phyloP scores from a whole-genome alignment of 2,888 invertebrate species.

The Ditylenchus weischeri region DNA sequence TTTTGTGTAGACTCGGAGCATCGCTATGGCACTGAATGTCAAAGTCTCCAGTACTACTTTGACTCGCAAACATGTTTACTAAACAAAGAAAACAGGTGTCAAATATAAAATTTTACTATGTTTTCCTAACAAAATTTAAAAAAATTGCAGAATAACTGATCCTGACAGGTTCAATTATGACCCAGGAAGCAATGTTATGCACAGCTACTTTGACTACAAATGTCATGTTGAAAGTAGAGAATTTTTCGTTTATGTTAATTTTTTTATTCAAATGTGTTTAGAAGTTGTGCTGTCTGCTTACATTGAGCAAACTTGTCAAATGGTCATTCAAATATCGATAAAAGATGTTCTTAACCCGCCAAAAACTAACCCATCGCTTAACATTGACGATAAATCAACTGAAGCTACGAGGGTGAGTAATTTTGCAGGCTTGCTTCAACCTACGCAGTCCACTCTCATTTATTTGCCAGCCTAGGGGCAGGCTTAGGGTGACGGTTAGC shows the following conservation, averaged over 20 bases:
- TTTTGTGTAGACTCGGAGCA: constrained; percentile 40
- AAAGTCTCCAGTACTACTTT: constrained; percentile 54
- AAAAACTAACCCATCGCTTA: constrained; percentile 16
- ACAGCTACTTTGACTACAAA: constrained; percentile 54
- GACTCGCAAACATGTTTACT: constrained; percentile 55
- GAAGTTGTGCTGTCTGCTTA: constrained; percentile 33
- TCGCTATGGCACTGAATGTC: constrained; percentile 52
- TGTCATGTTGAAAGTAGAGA: constrained; percentile 48
- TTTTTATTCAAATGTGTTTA: constrained; percentile 1
- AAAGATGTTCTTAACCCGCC: constrained; percentile 14
- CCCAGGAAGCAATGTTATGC: constrained; percentile 27
- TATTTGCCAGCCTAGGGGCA: too few species aligned
- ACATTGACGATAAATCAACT: constrained; percentile 20
- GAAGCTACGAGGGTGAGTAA: not conserved
- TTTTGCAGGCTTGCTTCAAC: too few species aligned
- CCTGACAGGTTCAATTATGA: constrained; percentile 54
- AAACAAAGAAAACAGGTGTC: constrained; percentile 54
- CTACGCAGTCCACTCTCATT: too few species aligned
- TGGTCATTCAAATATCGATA: constrained; percentile 22
- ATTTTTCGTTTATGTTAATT: not conserved
- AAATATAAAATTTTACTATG: not conserved
- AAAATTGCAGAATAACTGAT: constrained; percentile 43
- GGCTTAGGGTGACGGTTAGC: too few species aligned
- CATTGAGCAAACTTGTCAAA: constrained; percentile 31
- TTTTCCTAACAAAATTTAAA: not conserved